These are phyloP conservation scores for Chrysolina americana DNA, from an alignment of 2,888 invertebrate species.

Conservation along the genomic window DNA sequence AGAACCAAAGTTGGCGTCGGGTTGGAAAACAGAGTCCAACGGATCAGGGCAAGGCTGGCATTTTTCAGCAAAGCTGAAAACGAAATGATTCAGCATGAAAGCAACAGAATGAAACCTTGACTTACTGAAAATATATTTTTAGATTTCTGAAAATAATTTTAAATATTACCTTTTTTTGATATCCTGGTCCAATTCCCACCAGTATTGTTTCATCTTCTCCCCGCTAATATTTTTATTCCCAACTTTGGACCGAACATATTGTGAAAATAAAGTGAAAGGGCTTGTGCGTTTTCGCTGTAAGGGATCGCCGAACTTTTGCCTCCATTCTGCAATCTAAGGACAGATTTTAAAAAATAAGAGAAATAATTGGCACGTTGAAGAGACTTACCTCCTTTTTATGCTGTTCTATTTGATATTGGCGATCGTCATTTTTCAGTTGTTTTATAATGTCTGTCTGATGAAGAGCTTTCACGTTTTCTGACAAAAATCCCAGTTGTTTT, in stretches of 20 bases:
- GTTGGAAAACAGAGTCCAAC: constrained; percentile 77
- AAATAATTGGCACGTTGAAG: neutral
- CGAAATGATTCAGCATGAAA: constrained; percentile 39
- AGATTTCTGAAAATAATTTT: too few species aligned
- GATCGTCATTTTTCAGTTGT: constrained; percentile 73
- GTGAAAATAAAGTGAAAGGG: constrained; percentile 76
- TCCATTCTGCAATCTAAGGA: constrained; percentile 73
- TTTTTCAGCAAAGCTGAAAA: constrained; percentile 53
- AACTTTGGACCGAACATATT: constrained; percentile 71
- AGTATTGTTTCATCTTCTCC: constrained; percentile 76
- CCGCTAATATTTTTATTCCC: constrained; percentile 69
- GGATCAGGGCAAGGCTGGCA: constrained; percentile 81
- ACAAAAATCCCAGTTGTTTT: constrained; percentile 84
- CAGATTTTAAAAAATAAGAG: constrained; percentile 35
- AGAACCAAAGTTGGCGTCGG: constrained; percentile 85
- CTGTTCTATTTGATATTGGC: constrained; percentile 72
- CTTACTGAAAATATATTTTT: constrained; percentile 13
- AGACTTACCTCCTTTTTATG: constrained; percentile 72
- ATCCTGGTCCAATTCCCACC: constrained; percentile 77
- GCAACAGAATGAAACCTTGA: too few species aligned
- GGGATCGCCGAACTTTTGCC: constrained; percentile 72
- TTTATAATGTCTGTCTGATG: constrained; percentile 74
- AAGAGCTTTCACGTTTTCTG: constrained; percentile 83
- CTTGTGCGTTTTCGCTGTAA: constrained; percentile 70
- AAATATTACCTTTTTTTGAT: constrained; percentile 72